Percentiles rank a stretch among this genome's conserved stretches.
phyloP scores from a whole-genome alignment of 2,888 invertebrate genomes.

The Lampropteryx suffumata region DNA sequence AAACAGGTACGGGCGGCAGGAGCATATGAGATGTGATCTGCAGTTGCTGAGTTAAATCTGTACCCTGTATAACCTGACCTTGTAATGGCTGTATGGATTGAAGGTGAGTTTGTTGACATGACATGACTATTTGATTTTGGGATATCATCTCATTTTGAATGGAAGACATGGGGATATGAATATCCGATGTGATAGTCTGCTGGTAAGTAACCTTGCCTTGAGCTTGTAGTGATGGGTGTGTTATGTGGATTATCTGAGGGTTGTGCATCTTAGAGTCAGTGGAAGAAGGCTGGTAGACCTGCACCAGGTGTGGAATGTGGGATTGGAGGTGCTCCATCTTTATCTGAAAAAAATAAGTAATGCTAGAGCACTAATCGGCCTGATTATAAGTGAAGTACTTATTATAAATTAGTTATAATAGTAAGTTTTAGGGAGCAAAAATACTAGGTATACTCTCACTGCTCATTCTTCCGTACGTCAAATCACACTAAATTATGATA shows the following conservation, averaged over 20 bases:
- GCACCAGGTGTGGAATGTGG: conserved; percentile 63
- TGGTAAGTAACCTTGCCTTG: conserved; percentile 67
- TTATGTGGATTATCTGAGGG: conserved; percentile 58
- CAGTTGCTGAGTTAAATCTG: conserved; percentile 57
- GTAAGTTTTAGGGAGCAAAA: too few species aligned
- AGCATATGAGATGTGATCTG: conserved; percentile 68
- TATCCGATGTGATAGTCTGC: conserved; percentile 58
- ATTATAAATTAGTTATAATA: too few species aligned
- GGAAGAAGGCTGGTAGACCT: conserved; percentile 60
- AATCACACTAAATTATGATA: too few species aligned
- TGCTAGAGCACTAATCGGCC: too few species aligned
- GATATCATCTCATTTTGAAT: conserved; percentile 57
- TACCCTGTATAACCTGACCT: conserved; percentile 50
- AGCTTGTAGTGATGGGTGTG: conserved; percentile 58
- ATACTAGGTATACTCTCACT: too few species aligned
- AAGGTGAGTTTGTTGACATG: conserved; percentile 62
- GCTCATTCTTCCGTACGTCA: too few species aligned
- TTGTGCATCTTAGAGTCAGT: conserved; percentile 49
- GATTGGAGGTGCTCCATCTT: conserved; percentile 68
- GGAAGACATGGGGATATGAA: conserved; percentile 58
- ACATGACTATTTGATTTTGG: conserved; percentile 67
- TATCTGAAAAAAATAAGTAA: conserved; percentile 39
- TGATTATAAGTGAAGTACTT: too few species aligned
- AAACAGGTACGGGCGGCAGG: conserved; percentile 58
- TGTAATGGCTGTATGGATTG: conserved; percentile 51